Percentiles rank a stretch among this genome's conserved stretches.
These are phyloP conservation scores for Trematomus bernacchii DNA, from an alignment of 2,797 vertebrate species.

Conservation along the genomic window DNA sequence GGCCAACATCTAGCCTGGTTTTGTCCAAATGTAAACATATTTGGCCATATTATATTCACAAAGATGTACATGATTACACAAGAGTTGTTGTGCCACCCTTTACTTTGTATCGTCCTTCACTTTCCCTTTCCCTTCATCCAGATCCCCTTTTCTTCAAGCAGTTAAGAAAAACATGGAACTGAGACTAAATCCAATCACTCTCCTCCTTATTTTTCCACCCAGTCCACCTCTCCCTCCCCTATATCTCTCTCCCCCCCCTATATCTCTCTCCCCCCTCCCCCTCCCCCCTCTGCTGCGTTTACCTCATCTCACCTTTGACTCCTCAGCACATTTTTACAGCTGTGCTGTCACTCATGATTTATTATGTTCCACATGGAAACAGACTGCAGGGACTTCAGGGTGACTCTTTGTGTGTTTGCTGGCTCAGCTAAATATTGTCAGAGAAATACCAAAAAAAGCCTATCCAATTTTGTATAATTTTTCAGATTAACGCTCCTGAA, in stretches of 20 bases:
- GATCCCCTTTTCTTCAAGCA: background rate
- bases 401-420: conserved; percentile 26
- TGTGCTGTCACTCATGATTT: conserved; percentile 37
- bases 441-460: conserved; percentile 20
- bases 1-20: background rate
- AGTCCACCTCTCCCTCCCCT: background rate
- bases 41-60: background rate
- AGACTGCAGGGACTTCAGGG: conserved; percentile 14
- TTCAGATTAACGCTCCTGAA: background rate
- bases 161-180: background rate
- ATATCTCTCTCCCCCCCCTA: background rate
- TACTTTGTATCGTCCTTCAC: background rate
- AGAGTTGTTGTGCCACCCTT: background rate
- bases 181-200: background rate
- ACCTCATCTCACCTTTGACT: conserved; percentile 45
- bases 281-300: conserved; percentile 8
- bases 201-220: background rate
- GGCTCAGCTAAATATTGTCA: conserved; percentile 33
- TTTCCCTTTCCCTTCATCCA: background rate
- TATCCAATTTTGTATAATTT: conserved; percentile 28
- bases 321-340: conserved; percentile 25
- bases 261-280: background rate
- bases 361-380: conserved; percentile 24
- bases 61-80: background rate
- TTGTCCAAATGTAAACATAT: background rate